These are phyloP conservation scores for Distichodus sexfasciatus DNA, from an alignment of 2,797 vertebrate species.

Conservation along the genomic window DNA sequence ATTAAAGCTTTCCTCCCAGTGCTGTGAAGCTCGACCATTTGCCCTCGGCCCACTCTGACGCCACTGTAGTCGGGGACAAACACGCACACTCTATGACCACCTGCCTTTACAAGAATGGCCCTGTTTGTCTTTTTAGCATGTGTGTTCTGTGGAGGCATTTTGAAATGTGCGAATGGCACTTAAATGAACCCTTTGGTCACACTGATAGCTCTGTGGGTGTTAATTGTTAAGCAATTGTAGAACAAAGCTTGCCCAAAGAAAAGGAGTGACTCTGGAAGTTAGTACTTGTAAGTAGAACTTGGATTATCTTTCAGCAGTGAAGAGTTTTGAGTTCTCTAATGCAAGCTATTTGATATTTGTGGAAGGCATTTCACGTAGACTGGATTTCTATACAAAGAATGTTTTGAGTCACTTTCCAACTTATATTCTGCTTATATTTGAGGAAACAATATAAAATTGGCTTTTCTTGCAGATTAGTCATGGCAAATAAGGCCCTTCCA, in stretches of 20 bases:
- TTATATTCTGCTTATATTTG: no score
- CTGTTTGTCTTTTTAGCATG: slow-evolving; percentile 6
- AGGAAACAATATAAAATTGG: background rate
- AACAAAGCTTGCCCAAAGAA: background rate
- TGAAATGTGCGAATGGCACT: background rate
- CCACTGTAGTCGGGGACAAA: background rate
- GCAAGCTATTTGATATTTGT: no score
- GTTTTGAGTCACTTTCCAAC: no score
- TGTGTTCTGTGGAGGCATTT: background rate
- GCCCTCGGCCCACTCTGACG: slow-evolving; percentile 1
- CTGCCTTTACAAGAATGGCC: background rate
- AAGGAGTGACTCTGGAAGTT: background rate
- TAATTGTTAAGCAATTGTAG: background rate
- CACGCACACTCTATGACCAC: background rate
- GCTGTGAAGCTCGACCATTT: slow-evolving; percentile 30
- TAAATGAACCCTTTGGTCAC: slow-evolving; percentile 14
- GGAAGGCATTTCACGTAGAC: no score
- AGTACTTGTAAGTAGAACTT: background rate
- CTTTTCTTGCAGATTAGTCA: no score
- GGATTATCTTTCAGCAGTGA: no score
- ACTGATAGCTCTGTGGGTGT: background rate
- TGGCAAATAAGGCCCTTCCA: no score
- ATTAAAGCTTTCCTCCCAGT: slow-evolving; percentile 1
- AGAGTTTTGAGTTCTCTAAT: no score
- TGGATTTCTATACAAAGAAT: no score